Conservation (phyloP, 2,888 invertebrate genomes). For the Aphelenchoides bicaudatus region DNA sequence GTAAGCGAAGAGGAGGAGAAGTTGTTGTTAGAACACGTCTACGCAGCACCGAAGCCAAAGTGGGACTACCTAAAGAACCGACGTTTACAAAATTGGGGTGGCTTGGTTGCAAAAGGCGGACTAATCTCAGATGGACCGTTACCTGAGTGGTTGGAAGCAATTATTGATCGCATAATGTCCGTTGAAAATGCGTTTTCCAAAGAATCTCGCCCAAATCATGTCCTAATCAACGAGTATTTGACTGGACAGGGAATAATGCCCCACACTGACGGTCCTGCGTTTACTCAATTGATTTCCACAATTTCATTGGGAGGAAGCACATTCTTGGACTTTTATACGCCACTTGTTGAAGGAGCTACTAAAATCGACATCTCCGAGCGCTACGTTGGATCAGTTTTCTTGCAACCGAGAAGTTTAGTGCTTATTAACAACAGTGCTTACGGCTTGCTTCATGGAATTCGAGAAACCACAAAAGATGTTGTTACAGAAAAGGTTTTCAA, state of each 20-base stretch:
- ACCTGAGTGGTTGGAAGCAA: conserved; percentile 65
- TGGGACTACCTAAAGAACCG: conserved; percentile 87
- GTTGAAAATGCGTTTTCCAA: conserved; percentile 27
- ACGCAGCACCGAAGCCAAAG: conserved; percentile 78
- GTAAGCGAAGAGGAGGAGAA: conserved; percentile 62
- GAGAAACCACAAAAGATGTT: conserved; percentile 35
- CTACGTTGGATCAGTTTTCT: conserved; percentile 66
- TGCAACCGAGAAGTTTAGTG: conserved; percentile 83
- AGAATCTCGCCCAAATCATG: conserved; percentile 77
- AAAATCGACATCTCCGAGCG: conserved; percentile 17
- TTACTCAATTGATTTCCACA: conserved; percentile 85
- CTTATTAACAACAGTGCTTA: conserved; percentile 80
- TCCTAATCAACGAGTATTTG: conserved; percentile 87
- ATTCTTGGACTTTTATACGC: conserved; percentile 75
- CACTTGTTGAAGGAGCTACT: neutral
- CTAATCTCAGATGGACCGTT: conserved; percentile 81
- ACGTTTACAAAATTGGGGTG: conserved; percentile 95
- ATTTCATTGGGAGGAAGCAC: conserved; percentile 86
- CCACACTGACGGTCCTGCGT: conserved; percentile 90
- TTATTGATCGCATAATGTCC: conserved; percentile 33
- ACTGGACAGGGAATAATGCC: conserved; percentile 71
- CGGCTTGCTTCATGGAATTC: conserved; percentile 68
- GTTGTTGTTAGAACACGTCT: conserved; percentile 68
- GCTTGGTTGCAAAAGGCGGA: conserved; percentile 84
- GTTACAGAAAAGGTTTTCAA: conserved; percentile 39